These are phyloP conservation scores for Corythornis leucogaster DNA, from an alignment of 2,797 vertebrate species.

Conservation along the genomic window DNA sequence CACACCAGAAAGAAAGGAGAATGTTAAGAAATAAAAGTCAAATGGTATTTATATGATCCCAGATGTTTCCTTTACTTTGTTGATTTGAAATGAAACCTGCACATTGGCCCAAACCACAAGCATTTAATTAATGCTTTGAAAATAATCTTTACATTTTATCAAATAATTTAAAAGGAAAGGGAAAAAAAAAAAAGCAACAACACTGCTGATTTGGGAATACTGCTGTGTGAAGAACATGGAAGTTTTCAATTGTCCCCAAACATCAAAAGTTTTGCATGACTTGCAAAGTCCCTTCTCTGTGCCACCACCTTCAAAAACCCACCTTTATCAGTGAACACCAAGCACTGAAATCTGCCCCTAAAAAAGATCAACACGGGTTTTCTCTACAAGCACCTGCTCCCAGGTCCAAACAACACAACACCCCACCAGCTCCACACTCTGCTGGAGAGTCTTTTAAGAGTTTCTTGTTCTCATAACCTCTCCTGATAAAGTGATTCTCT, in stretches of 20 bases:
- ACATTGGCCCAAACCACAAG: neutral
- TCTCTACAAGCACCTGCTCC: neutral
- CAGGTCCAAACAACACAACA: neutral
- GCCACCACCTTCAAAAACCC: neutral
- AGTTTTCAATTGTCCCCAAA: neutral
- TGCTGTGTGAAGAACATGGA: neutral
- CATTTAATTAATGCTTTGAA: neutral
- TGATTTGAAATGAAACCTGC: neutral
- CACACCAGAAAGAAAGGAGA: neutral
- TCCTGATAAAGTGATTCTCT: conserved; percentile 28
- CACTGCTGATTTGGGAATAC: neutral
- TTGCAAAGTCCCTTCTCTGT: neutral
- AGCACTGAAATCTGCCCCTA: neutral
- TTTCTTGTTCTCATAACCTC: conserved; percentile 31
- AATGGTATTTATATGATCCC: neutral
- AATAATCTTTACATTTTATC: neutral
- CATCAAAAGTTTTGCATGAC: neutral
- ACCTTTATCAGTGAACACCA: neutral
- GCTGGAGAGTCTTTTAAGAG: conserved; percentile 32
- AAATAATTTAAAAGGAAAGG: neutral
- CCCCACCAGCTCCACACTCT: neutral
- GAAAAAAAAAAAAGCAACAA: too few relatives aligned
- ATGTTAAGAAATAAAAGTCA: neutral
- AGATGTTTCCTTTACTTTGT: neutral
- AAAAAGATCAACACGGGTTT: neutral